These are phyloP conservation scores for Heterodera filipjevi DNA, from an alignment of 2,888 invertebrate species.

Conservation along the genomic window DNA sequence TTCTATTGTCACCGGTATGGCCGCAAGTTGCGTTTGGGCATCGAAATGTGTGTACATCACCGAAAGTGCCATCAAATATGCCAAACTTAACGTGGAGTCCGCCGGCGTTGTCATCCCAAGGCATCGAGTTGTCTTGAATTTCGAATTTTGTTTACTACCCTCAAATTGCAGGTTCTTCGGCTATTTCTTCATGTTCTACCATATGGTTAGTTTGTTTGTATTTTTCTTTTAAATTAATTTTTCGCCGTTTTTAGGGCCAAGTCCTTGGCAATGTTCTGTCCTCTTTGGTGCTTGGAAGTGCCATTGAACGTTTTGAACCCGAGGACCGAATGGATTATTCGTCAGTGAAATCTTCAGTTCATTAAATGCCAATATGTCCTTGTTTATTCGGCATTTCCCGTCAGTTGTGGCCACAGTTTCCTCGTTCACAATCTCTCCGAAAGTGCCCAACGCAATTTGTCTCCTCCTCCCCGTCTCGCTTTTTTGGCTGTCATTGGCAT, in stretches of 20 bases:
- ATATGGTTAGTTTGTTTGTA: slow-evolving; percentile 71
- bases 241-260: slow-evolving; percentile 72
- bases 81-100: slow-evolving; percentile 75
- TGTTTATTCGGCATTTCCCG: not conserved
- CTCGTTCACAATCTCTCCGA: slow-evolving; percentile 48
- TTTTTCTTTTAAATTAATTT: not conserved
- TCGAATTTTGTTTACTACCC: not conserved
- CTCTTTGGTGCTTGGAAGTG: slow-evolving; percentile 69
- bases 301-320: slow-evolving; percentile 39
- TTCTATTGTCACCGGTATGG: slow-evolving; percentile 88
- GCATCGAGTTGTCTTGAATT: slow-evolving; percentile 17
- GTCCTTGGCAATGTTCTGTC: slow-evolving; percentile 93
- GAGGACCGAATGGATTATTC: slow-evolving; percentile 51
- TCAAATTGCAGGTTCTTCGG: slow-evolving; percentile 76
- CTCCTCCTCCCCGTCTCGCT: slow-evolving; percentile 76
- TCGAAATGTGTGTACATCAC: slow-evolving; percentile 97
- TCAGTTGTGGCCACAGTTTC: slow-evolving; percentile 60
- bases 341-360: slow-evolving; percentile 36
- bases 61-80: slow-evolving; percentile 87
- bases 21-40: slow-evolving; percentile 96
- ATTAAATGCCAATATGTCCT: not conserved
- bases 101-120: slow-evolving; percentile 88
- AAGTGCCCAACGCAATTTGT: slow-evolving; percentile 68
- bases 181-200: slow-evolving; percentile 96
- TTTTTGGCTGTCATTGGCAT: slow-evolving; percentile 46